These are phyloP conservation scores for Zoanthus solanderi DNA, from an alignment of 92 coral and sea anemone species.

Conservation along the genomic window DNA sequence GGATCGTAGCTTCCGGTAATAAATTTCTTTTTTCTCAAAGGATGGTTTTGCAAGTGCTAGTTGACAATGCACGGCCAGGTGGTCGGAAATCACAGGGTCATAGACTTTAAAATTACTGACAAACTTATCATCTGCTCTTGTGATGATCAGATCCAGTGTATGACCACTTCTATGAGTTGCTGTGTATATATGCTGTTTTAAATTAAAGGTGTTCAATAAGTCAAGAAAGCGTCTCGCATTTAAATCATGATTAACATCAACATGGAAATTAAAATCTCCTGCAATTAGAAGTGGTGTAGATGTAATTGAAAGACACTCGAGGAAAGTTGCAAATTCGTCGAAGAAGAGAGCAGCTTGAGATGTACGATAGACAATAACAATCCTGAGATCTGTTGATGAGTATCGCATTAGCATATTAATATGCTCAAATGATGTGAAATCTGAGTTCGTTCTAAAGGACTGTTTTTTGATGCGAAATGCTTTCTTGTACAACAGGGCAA, in stretches of 20 bases:
- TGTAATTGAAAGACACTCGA: background rate
- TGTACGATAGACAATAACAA: constrained; percentile 19
- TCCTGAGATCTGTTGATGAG: constrained; percentile 17
- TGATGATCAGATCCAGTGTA: background rate
- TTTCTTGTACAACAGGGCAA: constrained; percentile 43
- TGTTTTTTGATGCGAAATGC: constrained; percentile 24
- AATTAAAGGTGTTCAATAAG: constrained; percentile 24
- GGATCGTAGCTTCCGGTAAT: background rate
- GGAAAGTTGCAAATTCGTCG: background rate
- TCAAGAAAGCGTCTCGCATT: constrained; percentile 22
- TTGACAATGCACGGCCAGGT: constrained; percentile 4
- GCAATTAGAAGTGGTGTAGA: background rate
- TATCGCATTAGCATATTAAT: constrained; percentile 35
- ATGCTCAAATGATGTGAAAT: constrained; percentile 13
- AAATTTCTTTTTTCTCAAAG: background rate
- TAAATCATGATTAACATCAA: constrained; percentile 12
- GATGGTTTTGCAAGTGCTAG: constrained; percentile 1
- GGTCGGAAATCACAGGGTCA: background rate
- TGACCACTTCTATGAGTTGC: background rate
- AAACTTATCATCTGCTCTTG: background rate
- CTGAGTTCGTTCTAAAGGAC: constrained; percentile 16
- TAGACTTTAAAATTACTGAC: background rate
- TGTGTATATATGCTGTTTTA: constrained; percentile 4
- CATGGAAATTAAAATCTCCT: constrained; percentile 29
- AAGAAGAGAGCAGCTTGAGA: constrained; percentile 1